Evolutionary conservation across 2,113 vertebrate genomes (phyloP).

Genomic region (Tautogolabrus adspersus): DNA sequence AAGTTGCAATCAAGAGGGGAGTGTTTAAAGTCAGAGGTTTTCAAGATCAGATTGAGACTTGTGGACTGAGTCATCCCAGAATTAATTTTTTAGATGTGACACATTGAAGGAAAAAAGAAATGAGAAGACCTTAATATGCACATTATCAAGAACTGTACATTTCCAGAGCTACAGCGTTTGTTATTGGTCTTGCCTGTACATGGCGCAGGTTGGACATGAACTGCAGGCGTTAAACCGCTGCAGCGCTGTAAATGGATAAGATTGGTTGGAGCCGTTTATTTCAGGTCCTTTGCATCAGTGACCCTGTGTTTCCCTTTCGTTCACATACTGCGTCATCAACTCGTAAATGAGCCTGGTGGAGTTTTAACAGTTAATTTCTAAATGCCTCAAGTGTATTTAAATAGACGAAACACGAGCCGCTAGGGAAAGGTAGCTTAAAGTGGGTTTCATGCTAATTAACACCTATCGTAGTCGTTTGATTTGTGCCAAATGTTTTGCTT

Average conservation of each 20-base stretch:
- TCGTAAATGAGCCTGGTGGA: constrained; percentile 5
- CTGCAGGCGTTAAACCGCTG: neutral
- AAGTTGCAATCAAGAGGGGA: neutral
- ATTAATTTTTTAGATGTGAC: no score
- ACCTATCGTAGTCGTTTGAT: constrained; percentile 36
- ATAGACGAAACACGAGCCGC: constrained; percentile 39
- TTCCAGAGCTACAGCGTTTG: neutral
- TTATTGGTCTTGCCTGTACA: neutral
- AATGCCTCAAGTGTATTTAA: constrained; percentile 76
- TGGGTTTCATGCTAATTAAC: constrained; percentile 39
- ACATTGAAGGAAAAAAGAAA: no score
- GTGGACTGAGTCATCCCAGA: no score
- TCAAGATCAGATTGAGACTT: no score
- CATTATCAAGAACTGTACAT: no score
- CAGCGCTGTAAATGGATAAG: neutral
- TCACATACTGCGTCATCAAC: constrained; percentile 6
- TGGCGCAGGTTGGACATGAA: constrained; percentile 8
- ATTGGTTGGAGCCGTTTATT: neutral
- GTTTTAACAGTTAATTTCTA: constrained; percentile 36
- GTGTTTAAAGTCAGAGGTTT: no score
- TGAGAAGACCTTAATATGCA: neutral
- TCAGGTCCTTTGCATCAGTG: constrained; percentile 7
- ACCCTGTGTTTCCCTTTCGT: constrained; percentile 24
- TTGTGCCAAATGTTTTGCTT: constrained; percentile 76
- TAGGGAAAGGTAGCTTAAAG: constrained; percentile 17